phyloP scores from a whole-genome alignment of 2,888 invertebrate species.

The Cheilosia variabilis region DNA sequence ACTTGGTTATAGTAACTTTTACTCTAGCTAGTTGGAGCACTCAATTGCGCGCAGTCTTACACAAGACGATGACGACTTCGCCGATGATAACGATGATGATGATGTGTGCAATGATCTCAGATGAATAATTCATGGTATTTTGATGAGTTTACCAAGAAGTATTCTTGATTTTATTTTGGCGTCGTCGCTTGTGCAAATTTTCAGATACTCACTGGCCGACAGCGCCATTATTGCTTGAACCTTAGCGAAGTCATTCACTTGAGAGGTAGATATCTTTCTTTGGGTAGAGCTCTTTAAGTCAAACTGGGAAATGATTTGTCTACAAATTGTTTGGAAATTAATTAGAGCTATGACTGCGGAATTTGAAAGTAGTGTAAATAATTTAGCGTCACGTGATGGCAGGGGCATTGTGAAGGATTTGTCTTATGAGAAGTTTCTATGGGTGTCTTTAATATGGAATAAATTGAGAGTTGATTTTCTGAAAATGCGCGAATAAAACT shows the following conservation, averaged over 20 bases:
- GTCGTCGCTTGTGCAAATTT: slow-evolving; percentile 29
- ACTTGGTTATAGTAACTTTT: slow-evolving; percentile 7
- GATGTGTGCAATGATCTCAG: slow-evolving; percentile 43
- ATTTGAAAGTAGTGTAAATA: slow-evolving; percentile 11
- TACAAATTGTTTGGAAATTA: slow-evolving; percentile 37
- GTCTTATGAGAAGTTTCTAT: too few species aligned
- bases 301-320: slow-evolving; percentile 35
- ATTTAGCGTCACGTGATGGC: too few species aligned
- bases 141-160: slow-evolving; percentile 51
- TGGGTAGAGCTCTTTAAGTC: slow-evolving; percentile 3
- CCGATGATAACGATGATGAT: slow-evolving; percentile 13
- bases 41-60: slow-evolving; percentile 1
- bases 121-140: slow-evolving; percentile 62
- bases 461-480: too few species aligned
- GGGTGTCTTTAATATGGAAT: too few species aligned
- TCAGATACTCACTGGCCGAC: slow-evolving; percentile 19
- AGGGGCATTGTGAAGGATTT: too few species aligned
- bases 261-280: background rate
- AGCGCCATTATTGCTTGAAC: slow-evolving; percentile 6
- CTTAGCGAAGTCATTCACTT: slow-evolving; percentile 17
- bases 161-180: slow-evolving; percentile 26
- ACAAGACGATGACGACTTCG: slow-evolving; percentile 5
- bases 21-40: background rate
- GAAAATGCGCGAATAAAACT: too few species aligned
- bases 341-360: slow-evolving; percentile 17